A percentile compares a stretch with the other conserved stretches of the same genome.
These are phyloP conservation scores for Hippopotamus amphibius DNA, from an alignment of 2,113 vertebrate species.

Conservation along the genomic window DNA sequence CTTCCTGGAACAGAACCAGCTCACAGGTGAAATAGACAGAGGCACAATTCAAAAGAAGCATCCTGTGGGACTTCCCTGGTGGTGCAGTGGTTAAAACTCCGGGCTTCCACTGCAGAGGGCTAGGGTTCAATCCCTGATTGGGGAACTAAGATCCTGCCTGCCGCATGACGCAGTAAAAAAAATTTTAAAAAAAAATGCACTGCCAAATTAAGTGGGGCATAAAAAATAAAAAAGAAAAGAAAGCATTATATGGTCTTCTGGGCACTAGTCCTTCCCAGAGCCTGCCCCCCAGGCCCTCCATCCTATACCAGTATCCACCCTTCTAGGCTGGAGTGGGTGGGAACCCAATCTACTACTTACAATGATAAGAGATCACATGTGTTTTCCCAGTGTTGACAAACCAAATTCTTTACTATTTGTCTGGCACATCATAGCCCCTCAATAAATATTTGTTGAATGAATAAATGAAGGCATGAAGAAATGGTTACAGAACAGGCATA, in stretches of 20 bases:
- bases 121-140: too few species aligned
- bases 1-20: background rate
- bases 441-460: background rate
- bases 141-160: too few species aligned
- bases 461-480: background rate
- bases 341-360: background rate
- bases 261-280: background rate
- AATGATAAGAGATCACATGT: background rate
- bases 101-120: too few species aligned
- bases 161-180: too few species aligned
- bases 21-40: background rate
- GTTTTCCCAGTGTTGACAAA: background rate
- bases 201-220: too few species aligned
- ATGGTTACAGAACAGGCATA: background rate
- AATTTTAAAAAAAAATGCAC: too few species aligned
- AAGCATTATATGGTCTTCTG: background rate
- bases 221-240: too few species aligned
- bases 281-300: background rate
- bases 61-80: too few species aligned
- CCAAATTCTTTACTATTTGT: background rate
- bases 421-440: background rate
- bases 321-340: background rate
- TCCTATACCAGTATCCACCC: background rate
- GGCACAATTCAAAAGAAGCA: background rate
- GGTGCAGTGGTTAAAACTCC: too few species aligned